A percentile compares a stretch with the other conserved stretches of the same genome.
phyloP scores from a whole-genome alignment of 1,140 invertebrate genomes.

The Liolophura sinensis region DNA sequence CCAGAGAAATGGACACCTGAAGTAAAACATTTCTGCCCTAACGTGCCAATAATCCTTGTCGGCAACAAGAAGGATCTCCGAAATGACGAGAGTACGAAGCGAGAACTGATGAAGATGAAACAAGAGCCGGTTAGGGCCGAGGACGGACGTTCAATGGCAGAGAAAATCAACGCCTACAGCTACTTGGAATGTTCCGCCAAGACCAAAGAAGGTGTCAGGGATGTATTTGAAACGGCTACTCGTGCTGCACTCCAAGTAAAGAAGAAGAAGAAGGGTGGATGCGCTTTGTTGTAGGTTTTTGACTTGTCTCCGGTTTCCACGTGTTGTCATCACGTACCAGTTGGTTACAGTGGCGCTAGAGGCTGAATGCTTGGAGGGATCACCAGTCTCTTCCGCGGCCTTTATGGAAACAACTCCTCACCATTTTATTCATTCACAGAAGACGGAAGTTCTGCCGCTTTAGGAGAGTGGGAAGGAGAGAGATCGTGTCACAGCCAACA shows the following conservation, averaged over 20 bases:
- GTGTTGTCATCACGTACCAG: too few species aligned
- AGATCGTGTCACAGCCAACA: too few species aligned
- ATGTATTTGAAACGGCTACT: conserved; percentile 99
- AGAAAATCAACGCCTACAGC: conserved; percentile 97
- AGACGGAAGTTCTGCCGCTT: too few species aligned
- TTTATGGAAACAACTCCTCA: too few species aligned
- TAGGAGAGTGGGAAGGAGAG: too few species aligned
- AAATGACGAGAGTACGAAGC: conserved; percentile 96
- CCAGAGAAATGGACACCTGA: conserved; percentile 59
- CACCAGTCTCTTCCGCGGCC: too few species aligned
- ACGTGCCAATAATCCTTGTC: conserved; percentile 60
- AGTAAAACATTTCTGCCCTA: conserved; percentile 59
- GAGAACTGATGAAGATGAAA: conserved; percentile 97
- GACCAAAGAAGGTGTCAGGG: conserved; percentile 98
- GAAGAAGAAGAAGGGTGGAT: conserved; percentile 47
- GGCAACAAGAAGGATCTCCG: conserved; percentile 70
- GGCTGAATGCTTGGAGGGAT: too few species aligned
- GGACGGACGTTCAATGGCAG: conserved; percentile 95
- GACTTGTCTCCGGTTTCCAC: too few species aligned
- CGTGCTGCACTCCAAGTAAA: conserved; percentile 92
- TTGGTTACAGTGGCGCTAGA: too few species aligned
- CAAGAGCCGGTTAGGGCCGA: conserved; percentile 98
- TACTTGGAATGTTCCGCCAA: conserved; percentile 99
- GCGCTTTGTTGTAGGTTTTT: conserved; percentile 22
- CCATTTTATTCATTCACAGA: too few species aligned